A percentile compares a stretch with the other conserved stretches of the same genome.
These are phyloP conservation scores for Xiphydria camelus DNA, from an alignment of 2,888 invertebrate species.

Conservation along the genomic window DNA sequence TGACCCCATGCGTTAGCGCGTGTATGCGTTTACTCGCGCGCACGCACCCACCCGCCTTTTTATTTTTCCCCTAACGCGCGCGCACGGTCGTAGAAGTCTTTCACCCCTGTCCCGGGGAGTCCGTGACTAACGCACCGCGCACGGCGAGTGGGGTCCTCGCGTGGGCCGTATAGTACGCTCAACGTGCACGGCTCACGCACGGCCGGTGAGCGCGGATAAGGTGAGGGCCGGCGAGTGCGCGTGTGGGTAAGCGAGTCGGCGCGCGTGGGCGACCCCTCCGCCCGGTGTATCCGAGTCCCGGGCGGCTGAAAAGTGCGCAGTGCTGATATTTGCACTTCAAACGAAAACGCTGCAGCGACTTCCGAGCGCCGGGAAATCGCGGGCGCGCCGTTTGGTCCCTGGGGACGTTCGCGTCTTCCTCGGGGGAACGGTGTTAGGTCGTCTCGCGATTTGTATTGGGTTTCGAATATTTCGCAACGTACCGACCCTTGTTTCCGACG, in stretches of 20 bases:
- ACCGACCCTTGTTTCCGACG: no score
- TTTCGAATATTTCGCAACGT: no score
- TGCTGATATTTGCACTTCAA: conserved; percentile 17
- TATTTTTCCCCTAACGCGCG: conserved; percentile 6
- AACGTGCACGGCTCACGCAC: no score
- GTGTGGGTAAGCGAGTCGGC: not conserved
- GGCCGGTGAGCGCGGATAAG: no score
- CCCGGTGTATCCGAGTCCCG: conserved; percentile 26
- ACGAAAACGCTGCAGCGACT: no score
- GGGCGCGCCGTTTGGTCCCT: no score
- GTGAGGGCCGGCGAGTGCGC: not conserved
- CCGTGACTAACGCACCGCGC: conserved; percentile 15
- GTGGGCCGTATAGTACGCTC: not conserved
- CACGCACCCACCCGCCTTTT: conserved; percentile 1
- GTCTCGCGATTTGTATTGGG: no score
- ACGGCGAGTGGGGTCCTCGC: not conserved
- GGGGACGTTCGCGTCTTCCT: no score
- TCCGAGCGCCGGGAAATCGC: no score
- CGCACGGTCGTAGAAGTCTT: conserved; percentile 10
- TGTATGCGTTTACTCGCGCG: no score
- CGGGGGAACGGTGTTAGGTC: no score
- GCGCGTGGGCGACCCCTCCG: conserved; percentile 32
- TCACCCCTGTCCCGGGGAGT: conserved; percentile 11
- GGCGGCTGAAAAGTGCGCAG: conserved; percentile 26
- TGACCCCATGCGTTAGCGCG: no score